Evolutionary conservation across 2,797 vertebrate genomes (phyloP).

Genomic region (Lycodopsis pacificus): DNA sequence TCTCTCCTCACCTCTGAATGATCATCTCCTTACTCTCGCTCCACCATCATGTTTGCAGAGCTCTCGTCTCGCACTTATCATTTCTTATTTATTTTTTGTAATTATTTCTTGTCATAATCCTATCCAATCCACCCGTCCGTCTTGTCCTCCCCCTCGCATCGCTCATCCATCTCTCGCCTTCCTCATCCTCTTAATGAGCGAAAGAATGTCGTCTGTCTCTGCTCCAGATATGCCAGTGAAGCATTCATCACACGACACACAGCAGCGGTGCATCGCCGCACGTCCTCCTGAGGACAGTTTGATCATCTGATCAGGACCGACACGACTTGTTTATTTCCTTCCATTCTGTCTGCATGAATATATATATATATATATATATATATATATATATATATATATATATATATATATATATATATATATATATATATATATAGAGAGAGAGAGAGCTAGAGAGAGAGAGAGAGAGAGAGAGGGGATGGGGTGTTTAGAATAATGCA

Average conservation of each 20-base stretch:
- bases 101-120: conserved; percentile 42
- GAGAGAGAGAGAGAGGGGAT: background rate
- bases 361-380: too few relatives aligned
- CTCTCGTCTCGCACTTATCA: conserved; percentile 2
- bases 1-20: conserved; percentile 10
- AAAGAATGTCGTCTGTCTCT: conserved; percentile 59
- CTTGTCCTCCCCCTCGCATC: conserved; percentile 27
- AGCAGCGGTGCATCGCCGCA: background rate
- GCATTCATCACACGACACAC: conserved; percentile 63
- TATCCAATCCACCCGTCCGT: conserved; percentile 2
- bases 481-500: conserved; percentile 18
- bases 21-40: conserved; percentile 5
- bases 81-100: conserved; percentile 5
- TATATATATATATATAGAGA: too few relatives aligned
- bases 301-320: conserved; percentile 54
- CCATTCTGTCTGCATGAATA: background rate
- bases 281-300: conserved; percentile 21
- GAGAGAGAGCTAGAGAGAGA: too few relatives aligned
- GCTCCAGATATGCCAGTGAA: conserved; percentile 80
- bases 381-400: too few relatives aligned
- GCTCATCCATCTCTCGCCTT: conserved; percentile 63
- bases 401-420: too few relatives aligned
- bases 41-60: background rate
- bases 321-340: conserved; percentile 6
- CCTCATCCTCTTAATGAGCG: conserved; percentile 65